Evolutionary conservation across 2,888 invertebrate genomes (phyloP), one percentile per base, ranked within the genome.

Genomic region (Norana najaformis): DNA sequence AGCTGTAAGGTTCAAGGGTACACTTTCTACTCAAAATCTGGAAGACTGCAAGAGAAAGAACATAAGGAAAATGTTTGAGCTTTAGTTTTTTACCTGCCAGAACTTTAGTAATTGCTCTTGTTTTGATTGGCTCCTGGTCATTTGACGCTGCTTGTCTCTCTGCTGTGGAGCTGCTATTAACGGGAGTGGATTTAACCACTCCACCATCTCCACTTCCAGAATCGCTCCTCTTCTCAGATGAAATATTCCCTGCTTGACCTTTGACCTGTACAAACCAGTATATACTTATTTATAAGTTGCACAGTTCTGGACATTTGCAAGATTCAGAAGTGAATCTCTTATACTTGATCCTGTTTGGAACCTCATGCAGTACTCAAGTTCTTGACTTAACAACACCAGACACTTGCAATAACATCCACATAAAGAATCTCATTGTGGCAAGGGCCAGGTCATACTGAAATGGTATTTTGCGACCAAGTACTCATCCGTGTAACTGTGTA

Each of bases 31-130:
- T 69, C n/a, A 3, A 69, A 69, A 69, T 6, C 30, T 47, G 91
- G 91, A 37, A 83, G n/a, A 16, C n/a, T 20, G 53, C 69, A 41
- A 41, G 38, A 88, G 41, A 88, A 16, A 41, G 41, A 88, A 18
- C 37, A 6, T 88, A 6, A 47, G 5, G n/a, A 88, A 39, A 88
- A 3, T 47, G 34, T 88, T 88, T 39, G 14, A 39, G 36, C 13
- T 69, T 8, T 16, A 69, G 30, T 16, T n/a, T 30, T 35, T 36
- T 36, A 85, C 85, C 85, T 20, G 85, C 85, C 37, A 85, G 85
- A 85, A 85, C 37, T 36, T 85, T 85, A 85, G 36, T 23, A 35
- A 23, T 11, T 69, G 85, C 85, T 85, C 35, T 37, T 35, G 36
- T 23, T 85, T 69, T 85, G 85, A 37, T 37, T 36, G 36, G 36